Evolutionary conservation across 2,113 vertebrate species (phyloP).

Genomic region (Malurus elegans): DNA sequence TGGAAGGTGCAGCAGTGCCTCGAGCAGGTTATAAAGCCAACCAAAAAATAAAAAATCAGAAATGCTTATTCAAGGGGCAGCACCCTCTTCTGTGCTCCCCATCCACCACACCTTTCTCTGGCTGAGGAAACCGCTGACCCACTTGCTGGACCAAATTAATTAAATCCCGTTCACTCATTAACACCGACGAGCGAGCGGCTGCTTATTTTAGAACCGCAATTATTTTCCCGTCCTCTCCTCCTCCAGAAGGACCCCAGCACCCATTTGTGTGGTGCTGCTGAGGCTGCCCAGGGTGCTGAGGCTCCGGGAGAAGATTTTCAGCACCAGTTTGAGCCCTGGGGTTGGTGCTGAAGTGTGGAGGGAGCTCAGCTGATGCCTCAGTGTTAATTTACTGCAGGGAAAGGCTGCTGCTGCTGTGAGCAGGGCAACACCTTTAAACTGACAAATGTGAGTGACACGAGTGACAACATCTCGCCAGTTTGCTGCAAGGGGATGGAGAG

Average conservation of each 20-base stretch:
- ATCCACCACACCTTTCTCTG: not conserved
- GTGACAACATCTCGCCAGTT: not conserved
- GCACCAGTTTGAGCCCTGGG: not conserved
- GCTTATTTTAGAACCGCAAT: slow-evolving; percentile 58
- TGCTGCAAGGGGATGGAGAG: not conserved
- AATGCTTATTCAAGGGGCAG: not conserved
- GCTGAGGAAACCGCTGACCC: slow-evolving; percentile 11
- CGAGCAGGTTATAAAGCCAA: not conserved
- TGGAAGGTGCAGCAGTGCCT: not conserved
- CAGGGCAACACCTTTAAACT: slow-evolving; percentile 16
- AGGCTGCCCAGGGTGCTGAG: not conserved
- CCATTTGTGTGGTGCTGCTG: fast-evolving
- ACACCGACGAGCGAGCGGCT: not conserved
- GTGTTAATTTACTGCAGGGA: not conserved
- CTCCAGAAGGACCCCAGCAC: slow-evolving; percentile 1
- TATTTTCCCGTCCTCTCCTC: slow-evolving; percentile 1
- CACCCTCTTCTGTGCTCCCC: not conserved
- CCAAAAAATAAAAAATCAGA: not conserved
- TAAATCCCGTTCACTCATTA: slow-evolving; percentile 37
- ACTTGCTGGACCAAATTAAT: slow-evolving; percentile 49
- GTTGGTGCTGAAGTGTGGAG: fast-evolving
- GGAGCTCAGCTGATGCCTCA: not conserved
- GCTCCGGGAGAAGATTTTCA: not conserved
- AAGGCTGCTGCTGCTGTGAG: not conserved
- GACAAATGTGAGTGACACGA: not conserved